Evolutionary conservation across 2,113 vertebrate species (phyloP), one percentile per base, ranked within the genome.

Genomic region (Paramisgurnus dabryanus): DNA sequence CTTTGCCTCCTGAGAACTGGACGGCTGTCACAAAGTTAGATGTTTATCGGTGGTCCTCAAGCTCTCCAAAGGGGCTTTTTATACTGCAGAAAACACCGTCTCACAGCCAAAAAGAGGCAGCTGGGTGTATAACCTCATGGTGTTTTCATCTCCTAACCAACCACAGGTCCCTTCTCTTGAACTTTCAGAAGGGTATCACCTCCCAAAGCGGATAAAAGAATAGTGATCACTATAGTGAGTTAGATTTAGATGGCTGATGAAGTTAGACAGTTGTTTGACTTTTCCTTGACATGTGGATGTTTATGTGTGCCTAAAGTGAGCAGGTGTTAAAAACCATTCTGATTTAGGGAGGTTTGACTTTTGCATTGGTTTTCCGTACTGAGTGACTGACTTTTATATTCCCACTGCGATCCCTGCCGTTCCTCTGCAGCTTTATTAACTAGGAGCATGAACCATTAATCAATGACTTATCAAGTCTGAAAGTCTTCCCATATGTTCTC

Each of bases 41-140:
- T 88, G 88, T 85, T 90, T 89, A 91, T 93, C 90, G 81, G 83
- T 89, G 90, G 87, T 84, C 83, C 87, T 86, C 80, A 86, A 91
- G 91, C 89, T 90, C 86, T 86, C 87, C 87, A 76, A 87, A 69
- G 76, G 82, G 84, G 91, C 90, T 92, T 91, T 92, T 92, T 92
- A 90, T 91, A 89, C 88, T 85, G 81, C 83, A 64, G 85, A 83
- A 22, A 22, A 81, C 61, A 34, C 69, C 50, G 61, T 22, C 80
- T 3, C 47, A 85, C 39, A 84, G 70, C 87, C 83, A 90, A 91
- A 93, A 90, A 83, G 89, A 76, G 86, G 87, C 78, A 60, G 76
- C 11, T 76, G 49, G 58, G 89, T 87, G 89, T 89, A 91, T 91
- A 86, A 82, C 89, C 34, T 82, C 79, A 82, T 86, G 81, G 84